Evolutionary conservation across 2,113 vertebrate species (phyloP), one percentile per base, ranked within the genome.

Genomic region (Sula dactylatra): DNA sequence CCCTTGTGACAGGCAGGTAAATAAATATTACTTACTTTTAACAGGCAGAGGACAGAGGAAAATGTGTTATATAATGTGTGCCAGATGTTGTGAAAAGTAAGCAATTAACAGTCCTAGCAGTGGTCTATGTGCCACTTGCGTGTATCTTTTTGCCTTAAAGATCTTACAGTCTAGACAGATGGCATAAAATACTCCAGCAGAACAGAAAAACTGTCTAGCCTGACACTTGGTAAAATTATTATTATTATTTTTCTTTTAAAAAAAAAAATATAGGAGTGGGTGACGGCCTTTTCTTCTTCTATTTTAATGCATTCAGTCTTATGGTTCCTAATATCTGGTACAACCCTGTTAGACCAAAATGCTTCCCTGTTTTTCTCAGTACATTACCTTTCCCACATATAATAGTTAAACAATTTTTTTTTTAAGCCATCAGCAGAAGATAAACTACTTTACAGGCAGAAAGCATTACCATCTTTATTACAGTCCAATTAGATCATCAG

Each of bases 21-120:
- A 97, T 92, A 96, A 94, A 87, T 87, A 88, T 59, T 92, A 87
- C 50, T 70, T 84, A 24, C 73, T 73, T 91, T 94, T 76, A 92
- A 72, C 29, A 58, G 66, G 70, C 45, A 82, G 59, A 77, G 89
- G 62, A 77, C 45, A 82, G 59, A 77, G 89, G 62, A 77, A 86
- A 87, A 79, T 47, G 40, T 71, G 81, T 73, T 94, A 29, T 38
- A 66, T 70, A 76, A 89, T 69, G 70, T 55, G 54, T 70, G 81
- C 81, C 93, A 95, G 94, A 84, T 94, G 94, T 85, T 93, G 36
- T 44, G 73, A 93, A 86, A 95, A 84, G 44, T 21, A 76, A 91
- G 78, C 70, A 94, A 92, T 94, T 93, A 94, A 38, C 73, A 86
- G 61, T 38, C 52, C 73, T 94, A 87, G 56, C 42, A 89, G 54